Evolutionary conservation across 2,797 vertebrate species (phyloP), one percentile per base, ranked within the genome.

Genomic region (Moxostoma hubbsi): DNA sequence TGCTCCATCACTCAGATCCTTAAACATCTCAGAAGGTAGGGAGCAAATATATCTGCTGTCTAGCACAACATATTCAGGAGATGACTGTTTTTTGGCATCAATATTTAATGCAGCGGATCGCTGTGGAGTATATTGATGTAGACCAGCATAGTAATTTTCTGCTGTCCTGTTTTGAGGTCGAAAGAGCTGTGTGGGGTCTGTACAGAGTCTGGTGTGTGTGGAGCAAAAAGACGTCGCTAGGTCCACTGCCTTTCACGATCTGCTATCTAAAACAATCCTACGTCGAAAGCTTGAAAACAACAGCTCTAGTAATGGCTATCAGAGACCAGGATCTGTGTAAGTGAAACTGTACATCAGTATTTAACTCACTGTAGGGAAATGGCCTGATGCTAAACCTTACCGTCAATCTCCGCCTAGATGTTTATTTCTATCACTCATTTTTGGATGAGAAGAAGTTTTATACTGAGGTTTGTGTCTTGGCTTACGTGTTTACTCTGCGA

Each of bases 321-420:
- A 98, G 89, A 95, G 93, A 82, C 96, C 97, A 0, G 95, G 94
- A 85, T 97, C 96, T 57, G 86, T 97, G 98, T 99, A 93, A 96
- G 98, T 86, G 9, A 18, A 69, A 12, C 47, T 10, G 5, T 18
- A 18, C 11, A 18, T 9, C 62, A 46, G 62, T 45, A 47, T 12
- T 16, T 9, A 49, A 24, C 12, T 7, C 18, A 36, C 51, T 53
- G 51, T 2, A 53, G 51, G 9, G 2, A 53, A 12, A 53, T 24
- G 24, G 2, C 24, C 24, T 24, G 24, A 24, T 24, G 24, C 24
- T 24, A 24, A 24, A 24, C 24, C 18, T 24, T 24, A 47, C 12
- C 16, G 9, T 36, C 36, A 1, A 24, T 24, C 18, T 24, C 18
- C 2, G 18, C 18, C 18, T 24, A 1, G 18, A 24, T 24, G 18